Conservation (phyloP, 2,888 invertebrate genomes). For the Brachycybe producta region DNA sequence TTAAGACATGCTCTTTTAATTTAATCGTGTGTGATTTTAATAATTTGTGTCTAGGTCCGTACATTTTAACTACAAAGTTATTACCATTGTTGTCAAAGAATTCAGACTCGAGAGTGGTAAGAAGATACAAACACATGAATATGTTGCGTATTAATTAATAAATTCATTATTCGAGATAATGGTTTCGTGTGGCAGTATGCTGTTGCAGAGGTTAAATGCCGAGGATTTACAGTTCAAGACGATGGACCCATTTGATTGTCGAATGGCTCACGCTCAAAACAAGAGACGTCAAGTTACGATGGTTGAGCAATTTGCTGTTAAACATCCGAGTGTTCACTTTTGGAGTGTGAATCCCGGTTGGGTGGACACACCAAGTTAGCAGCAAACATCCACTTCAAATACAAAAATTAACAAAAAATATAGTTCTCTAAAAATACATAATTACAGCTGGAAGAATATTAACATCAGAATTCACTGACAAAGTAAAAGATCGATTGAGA, state of each 20-base stretch:
- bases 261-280: conserved; percentile 39
- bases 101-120: conserved; percentile 28
- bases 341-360: conserved; percentile 40
- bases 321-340: conserved; percentile 35
- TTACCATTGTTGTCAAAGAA: conserved; percentile 32
- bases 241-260: conserved; percentile 37
- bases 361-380: conserved; percentile 38
- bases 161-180: conserved; percentile 27
- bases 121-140: too few relatives aligned
- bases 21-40: background rate
- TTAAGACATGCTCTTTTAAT: background rate
- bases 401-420: background rate
- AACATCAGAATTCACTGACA: conserved; percentile 36
- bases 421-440: conserved; percentile 18
- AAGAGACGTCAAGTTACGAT: conserved; percentile 38
- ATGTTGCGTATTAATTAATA: too few relatives aligned
- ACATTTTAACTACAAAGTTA: conserved; percentile 34
- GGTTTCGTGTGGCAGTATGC: conserved; percentile 39
- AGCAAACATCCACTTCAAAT: conserved; percentile 5
- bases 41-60: conserved; percentile 23
- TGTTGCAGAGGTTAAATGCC: conserved; percentile 35
- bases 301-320: conserved; percentile 34
- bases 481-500: conserved; percentile 35
- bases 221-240: conserved; percentile 37
- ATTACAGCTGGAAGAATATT: conserved; percentile 26